A percentile compares a stretch with the other conserved stretches of the same genome.
These are phyloP conservation scores for Forpus xanthops DNA, from an alignment of 2,797 vertebrate species.

Conservation along the genomic window DNA sequence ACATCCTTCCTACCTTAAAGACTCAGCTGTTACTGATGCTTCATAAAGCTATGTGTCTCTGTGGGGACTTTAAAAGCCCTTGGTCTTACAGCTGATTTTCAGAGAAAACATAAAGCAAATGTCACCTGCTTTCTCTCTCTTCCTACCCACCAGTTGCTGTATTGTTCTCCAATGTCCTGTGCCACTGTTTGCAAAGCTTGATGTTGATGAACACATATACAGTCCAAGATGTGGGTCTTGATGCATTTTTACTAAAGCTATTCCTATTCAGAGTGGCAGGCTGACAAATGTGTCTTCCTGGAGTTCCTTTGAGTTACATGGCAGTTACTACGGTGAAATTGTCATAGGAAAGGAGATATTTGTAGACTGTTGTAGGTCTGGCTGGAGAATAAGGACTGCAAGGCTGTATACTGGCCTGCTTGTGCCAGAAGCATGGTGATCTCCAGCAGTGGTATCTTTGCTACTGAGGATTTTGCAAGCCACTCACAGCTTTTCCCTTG, in stretches of 20 bases:
- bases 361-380: neutral
- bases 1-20: neutral
- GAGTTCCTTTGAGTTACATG: neutral
- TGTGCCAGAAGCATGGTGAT: neutral
- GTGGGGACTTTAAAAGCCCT: neutral
- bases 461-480: neutral
- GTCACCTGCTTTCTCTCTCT: neutral
- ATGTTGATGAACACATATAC: neutral
- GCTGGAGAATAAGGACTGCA: neutral
- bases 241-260: neutral
- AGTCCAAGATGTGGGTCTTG: neutral
- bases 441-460: neutral
- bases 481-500: accelerated
- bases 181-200: neutral
- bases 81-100: neutral
- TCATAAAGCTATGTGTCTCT: neutral
- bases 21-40: neutral
- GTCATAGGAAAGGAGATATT: neutral
- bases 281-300: neutral
- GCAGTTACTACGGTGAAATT: neutral
- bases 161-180: neutral
- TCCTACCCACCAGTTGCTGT: neutral
- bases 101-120: neutral
- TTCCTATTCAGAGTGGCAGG: neutral
- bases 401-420: neutral